These are phyloP conservation scores for Volucella inanis DNA, from an alignment of 2,888 invertebrate genomes.

Conservation along the genomic window DNA sequence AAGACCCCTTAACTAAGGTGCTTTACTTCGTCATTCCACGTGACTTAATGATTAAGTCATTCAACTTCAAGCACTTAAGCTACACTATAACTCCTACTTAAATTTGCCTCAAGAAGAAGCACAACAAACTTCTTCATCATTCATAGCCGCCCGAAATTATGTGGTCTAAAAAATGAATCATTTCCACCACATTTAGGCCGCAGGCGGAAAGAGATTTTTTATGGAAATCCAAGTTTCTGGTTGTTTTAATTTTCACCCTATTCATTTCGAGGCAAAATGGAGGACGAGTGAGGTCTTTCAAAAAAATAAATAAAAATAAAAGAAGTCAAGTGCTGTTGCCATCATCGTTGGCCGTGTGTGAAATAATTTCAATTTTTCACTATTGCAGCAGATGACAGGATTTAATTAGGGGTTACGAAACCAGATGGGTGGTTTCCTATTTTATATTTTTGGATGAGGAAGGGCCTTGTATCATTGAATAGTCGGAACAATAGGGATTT, in stretches of 20 bases:
- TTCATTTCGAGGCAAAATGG: background rate
- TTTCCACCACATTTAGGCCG: conserved; percentile 24
- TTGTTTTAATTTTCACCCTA: conserved; percentile 27
- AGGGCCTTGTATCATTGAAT: too few species aligned
- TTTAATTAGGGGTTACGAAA: too few species aligned
- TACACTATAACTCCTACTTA: conserved; percentile 6
- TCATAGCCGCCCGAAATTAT: conserved; percentile 7
- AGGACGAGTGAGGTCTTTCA: background rate
- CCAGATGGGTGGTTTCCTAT: too few species aligned
- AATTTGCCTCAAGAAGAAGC: too few species aligned
- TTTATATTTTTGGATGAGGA: too few species aligned
- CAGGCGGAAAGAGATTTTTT: conserved; percentile 25
- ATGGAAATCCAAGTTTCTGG: conserved; percentile 18
- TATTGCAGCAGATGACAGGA: too few species aligned
- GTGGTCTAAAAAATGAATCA: conserved; percentile 19
- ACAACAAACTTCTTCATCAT: conserved; percentile 1
- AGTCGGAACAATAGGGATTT: too few species aligned
- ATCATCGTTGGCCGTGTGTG: background rate
- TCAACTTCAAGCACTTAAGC: conserved; percentile 37
- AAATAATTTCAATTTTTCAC: background rate
- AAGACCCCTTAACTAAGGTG: background rate
- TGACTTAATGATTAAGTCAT: conserved; percentile 46
- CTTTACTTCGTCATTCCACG: conserved; percentile 24
- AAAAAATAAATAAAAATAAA: background rate
- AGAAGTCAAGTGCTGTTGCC: background rate